A percentile compares a stretch with the other conserved stretches of the same genome.
These are phyloP conservation scores for Sisyra nigra DNA, from an alignment of 2,888 invertebrate species.

Conservation along the genomic window DNA sequence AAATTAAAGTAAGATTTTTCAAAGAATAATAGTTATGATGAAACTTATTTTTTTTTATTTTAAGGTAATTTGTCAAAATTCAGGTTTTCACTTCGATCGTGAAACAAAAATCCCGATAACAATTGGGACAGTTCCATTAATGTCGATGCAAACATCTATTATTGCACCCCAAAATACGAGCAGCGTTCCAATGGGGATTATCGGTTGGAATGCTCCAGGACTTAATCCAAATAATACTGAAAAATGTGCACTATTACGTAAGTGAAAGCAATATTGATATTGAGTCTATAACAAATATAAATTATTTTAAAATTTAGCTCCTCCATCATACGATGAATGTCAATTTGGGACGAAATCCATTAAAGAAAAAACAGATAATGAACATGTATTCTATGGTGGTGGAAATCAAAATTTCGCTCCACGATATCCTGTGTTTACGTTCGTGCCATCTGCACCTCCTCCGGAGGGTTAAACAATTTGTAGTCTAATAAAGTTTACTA, in stretches of 20 bases:
- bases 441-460: no score
- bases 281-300: neutral
- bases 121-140: constrained; percentile 3
- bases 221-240: no score
- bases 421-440: no score
- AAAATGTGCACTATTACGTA: neutral
- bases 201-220: no score
- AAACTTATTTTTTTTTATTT: neutral
- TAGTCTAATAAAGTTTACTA: no score
- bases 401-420: no score
- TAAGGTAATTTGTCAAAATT: neutral
- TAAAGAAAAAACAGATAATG: no score
- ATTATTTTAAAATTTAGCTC: neutral
- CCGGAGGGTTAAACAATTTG: no score
- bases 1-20: constrained; percentile 1
- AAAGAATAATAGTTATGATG: neutral
- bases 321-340: neutral
- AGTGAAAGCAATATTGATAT: neutral
- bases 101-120: neutral
- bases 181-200: no score
- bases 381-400: no score
- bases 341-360: neutral
- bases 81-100: neutral
- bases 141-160: neutral
- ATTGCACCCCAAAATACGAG: neutral